Evolutionary conservation across 1,140 invertebrate species (phyloP), one percentile per base, ranked within the genome.

Genomic region (Sycophila sp.): DNA sequence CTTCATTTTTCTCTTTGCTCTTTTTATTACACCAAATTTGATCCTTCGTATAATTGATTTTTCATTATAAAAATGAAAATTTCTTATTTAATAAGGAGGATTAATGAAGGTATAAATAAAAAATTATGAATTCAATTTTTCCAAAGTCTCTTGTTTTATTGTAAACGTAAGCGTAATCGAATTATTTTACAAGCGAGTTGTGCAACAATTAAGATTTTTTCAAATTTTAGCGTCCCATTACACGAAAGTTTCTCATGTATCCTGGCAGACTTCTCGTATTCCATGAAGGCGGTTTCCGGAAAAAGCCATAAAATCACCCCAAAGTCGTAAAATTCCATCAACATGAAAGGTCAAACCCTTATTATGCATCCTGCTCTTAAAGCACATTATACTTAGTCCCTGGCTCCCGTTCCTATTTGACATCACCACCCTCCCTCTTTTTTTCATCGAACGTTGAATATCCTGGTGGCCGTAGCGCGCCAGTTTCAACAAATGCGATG

Each of bases 301-400:
- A 71, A 69, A 65, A 64, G 4, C 24, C 69, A 59, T 74, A 72
- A 76, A 76, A 68, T 76, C 67, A 49, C 2, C 24, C 40, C 15
- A 28, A 38, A 26, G 5, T 24, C 63, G 34, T 17, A 10, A 55
- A 56, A 42, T 26, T 26, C 22, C 24, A 6, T 42, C 22, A 17
- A 55, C 7, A 24, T 53, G 24, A 47, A 53, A 30, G n/a, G n/a
- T n/a, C n/a, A n/a, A 53, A 24, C 49, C 24, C 11, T 26, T 8
- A n/a, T 15, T 30, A 53, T 53, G 47, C 47, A 26, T 11, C 1
- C 24, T 28, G 8, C 47, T 51, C 47, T 26, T 24, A 19, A 19
- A 17, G 19, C 40, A 10, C n/a, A 13, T 2, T 45, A 13, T n/a
- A n/a, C n/a, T n/a, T n/a, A n/a, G n/a, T n/a, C n/a, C n/a, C n/a